A percentile compares a stretch with the other conserved stretches of the same genome.
Evolutionary conservation across 2,113 vertebrate species (phyloP).

Genomic region (Telmatochromis sp.): DNA sequence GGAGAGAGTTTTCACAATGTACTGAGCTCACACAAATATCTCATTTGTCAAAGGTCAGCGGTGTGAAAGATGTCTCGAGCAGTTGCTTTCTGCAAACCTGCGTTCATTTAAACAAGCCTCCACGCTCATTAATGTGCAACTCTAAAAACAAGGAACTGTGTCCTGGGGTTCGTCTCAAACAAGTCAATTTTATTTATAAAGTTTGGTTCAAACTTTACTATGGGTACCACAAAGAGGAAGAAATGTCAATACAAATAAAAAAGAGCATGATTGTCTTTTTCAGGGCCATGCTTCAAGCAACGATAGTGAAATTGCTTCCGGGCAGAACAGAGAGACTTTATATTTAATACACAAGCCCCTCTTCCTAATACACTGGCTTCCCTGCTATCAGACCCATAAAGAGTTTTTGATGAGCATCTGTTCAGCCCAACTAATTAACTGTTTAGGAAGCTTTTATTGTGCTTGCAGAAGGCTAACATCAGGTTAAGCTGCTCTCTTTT

Average conservation of each 20-base stretch:
- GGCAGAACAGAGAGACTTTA: neutral
- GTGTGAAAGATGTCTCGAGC: neutral
- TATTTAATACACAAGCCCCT: neutral
- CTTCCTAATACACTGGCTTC: neutral
- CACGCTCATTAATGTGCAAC: neutral
- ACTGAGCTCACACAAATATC: slow-evolving; percentile 1
- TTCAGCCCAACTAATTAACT: neutral
- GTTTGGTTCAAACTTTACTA: neutral
- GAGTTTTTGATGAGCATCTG: neutral
- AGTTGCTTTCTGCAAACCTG: neutral
- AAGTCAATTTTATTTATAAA: neutral
- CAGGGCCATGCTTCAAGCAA: neutral
- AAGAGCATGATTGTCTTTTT: neutral
- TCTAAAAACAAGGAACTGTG: neutral
- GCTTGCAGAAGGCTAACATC: neutral
- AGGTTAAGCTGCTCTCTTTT: neutral
- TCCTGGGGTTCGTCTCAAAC: neutral
- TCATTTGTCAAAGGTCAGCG: slow-evolving; percentile 30
- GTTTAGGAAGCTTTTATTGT: neutral
- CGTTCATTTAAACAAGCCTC: neutral
- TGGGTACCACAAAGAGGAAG: accelerated
- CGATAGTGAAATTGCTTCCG: accelerated
- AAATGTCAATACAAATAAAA: neutral
- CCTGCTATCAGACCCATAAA: neutral
- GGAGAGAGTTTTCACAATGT: neutral